These are phyloP conservation scores for Glaucopsyche alexis DNA, from an alignment of 2,888 invertebrate species.

Conservation along the genomic window DNA sequence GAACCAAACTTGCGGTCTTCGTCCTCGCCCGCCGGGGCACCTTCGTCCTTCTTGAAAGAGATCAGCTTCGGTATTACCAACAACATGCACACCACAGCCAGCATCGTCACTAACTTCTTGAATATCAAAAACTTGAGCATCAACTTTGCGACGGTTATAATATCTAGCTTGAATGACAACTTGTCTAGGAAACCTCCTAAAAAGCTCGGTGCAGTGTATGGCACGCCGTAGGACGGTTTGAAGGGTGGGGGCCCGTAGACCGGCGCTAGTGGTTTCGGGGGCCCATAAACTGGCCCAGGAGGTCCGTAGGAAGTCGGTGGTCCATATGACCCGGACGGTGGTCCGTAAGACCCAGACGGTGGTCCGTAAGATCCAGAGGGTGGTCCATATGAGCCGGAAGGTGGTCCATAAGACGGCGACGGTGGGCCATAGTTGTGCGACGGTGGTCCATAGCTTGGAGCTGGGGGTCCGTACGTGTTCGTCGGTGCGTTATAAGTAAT, in stretches of 20 bases:
- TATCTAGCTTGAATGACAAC: slow-evolving; percentile 84
- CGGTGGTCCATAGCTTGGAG: slow-evolving; percentile 62
- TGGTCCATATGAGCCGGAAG: slow-evolving; percentile 57
- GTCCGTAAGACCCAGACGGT: slow-evolving; percentile 56
- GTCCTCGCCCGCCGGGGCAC: slow-evolving; percentile 52
- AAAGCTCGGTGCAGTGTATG: slow-evolving; percentile 75
- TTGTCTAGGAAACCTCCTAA: slow-evolving; percentile 80
- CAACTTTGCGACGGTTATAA: slow-evolving; percentile 86
- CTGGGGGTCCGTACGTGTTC: slow-evolving; percentile 59
- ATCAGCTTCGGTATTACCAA: slow-evolving; percentile 87
- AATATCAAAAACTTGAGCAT: slow-evolving; percentile 87
- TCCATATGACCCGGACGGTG: slow-evolving; percentile 59
- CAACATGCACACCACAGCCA: slow-evolving; percentile 86
- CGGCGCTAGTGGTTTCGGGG: slow-evolving; percentile 59
- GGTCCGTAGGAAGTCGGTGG: slow-evolving; percentile 70
- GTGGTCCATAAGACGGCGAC: slow-evolving; percentile 55
- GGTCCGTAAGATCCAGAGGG: slow-evolving; percentile 60
- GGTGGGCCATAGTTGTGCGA: slow-evolving; percentile 60
- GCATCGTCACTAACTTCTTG: slow-evolving; percentile 89
- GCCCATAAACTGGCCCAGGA: slow-evolving; percentile 62
- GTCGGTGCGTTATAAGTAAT: slow-evolving; percentile 61
- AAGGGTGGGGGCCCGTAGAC: slow-evolving; percentile 70
- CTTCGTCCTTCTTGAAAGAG: slow-evolving; percentile 65
- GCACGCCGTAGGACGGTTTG: slow-evolving; percentile 74
- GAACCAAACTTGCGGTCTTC: slow-evolving; percentile 60